phyloP scores from a whole-genome alignment of 2,797 vertebrate species.

The Manis javanica region DNA sequence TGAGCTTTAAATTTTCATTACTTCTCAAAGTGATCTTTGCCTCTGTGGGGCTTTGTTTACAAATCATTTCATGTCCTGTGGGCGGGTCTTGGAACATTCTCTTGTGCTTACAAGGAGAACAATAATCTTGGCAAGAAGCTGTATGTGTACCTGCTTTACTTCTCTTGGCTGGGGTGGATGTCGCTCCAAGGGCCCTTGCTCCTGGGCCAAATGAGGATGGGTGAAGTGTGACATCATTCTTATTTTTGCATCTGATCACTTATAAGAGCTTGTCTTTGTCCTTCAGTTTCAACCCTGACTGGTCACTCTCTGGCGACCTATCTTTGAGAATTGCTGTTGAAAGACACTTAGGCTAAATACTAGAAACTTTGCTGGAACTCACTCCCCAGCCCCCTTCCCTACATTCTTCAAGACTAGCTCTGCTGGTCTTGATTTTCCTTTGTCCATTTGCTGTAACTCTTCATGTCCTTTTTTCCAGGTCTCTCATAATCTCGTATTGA shows the following conservation, averaged over 20 bases:
- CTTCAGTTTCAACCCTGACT: constrained; percentile 15
- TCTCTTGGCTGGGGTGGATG: constrained; percentile 34
- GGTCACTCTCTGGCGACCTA: neutral
- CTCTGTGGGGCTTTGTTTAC: constrained; percentile 56
- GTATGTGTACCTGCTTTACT: neutral
- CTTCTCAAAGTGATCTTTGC: constrained; percentile 45
- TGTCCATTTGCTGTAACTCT: neutral
- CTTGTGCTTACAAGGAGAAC: constrained; percentile 58
- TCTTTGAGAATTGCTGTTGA: neutral
- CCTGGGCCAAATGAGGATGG: constrained; percentile 37
- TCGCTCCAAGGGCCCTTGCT: constrained; percentile 4
- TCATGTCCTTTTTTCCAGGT: neutral
- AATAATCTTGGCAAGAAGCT: constrained; percentile 53
- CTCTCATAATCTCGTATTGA: neutral
- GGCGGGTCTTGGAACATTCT: constrained; percentile 63
- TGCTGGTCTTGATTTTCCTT: neutral
- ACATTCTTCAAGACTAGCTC: neutral
- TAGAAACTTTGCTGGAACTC: neutral
- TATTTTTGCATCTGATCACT: constrained; percentile 48
- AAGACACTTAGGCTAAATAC: neutral
- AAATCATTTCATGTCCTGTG: constrained; percentile 59
- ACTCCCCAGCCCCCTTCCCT: neutral
- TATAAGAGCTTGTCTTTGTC: constrained; percentile 1
- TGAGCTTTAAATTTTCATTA: constrained; percentile 51
- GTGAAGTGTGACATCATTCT: constrained; percentile 64